Percentiles rank a stretch among this genome's conserved stretches.
Evolutionary conservation across 2,888 invertebrate species (phyloP).

Genomic region (Zaprionus lineosus): DNA sequence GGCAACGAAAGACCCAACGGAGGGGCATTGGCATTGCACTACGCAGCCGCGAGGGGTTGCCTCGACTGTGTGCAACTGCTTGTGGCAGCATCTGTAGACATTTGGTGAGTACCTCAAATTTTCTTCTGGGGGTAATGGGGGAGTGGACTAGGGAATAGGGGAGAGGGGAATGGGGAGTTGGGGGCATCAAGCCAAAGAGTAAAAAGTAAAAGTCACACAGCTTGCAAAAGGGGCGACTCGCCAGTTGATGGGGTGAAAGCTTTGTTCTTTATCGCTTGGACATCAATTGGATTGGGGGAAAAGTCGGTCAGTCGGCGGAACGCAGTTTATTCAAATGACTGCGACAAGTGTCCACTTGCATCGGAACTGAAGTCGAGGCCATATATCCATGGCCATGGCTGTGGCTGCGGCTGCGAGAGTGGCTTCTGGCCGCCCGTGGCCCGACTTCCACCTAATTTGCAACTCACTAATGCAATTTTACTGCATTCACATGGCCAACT

Average conservation of each 20-base stretch:
- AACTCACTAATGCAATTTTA: conserved; percentile 34
- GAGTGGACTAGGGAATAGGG: too few species aligned
- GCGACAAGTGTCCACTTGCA: conserved; percentile 30
- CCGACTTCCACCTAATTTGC: conserved; percentile 36
- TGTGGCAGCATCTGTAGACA: conserved; percentile 90
- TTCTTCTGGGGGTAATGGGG: too few species aligned
- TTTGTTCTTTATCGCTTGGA: conserved; percentile 33
- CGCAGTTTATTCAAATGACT: conserved; percentile 46
- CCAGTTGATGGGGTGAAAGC: conserved; percentile 51
- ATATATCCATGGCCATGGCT: not conserved
- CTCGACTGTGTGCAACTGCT: conserved; percentile 92
- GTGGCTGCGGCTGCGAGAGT: not conserved
- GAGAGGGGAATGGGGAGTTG: too few species aligned
- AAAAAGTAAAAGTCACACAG: conserved; percentile 47
- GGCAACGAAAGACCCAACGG: conserved; percentile 82
- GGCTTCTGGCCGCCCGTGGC: not conserved
- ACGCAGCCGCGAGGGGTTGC: conserved; percentile 93
- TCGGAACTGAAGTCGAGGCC: conserved; percentile 21
- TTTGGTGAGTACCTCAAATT: conserved; percentile 85
- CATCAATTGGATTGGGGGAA: not conserved
- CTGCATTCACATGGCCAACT: conserved; percentile 49
- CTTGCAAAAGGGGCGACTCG: not conserved
- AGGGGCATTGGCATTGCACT: conserved; percentile 92
- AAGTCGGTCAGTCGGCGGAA: conserved; percentile 24
- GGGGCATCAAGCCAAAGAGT: too few species aligned